Conservation (phyloP, 2,113 vertebrate species). For the Lepisosteus oculatus region DNA sequence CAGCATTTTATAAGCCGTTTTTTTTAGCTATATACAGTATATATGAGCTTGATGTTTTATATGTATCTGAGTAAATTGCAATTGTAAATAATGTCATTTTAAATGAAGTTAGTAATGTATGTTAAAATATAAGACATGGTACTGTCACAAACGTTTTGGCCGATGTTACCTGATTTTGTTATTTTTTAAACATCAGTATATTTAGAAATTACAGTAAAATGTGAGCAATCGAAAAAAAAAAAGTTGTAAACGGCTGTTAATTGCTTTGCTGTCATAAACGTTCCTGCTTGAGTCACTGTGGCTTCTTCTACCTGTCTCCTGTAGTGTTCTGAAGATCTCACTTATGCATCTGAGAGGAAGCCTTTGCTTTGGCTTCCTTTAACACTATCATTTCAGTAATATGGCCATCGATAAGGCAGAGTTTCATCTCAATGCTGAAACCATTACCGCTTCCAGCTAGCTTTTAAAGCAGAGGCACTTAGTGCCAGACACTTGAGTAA, state of each 20-base stretch:
- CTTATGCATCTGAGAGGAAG: neutral
- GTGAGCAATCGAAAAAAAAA: neutral
- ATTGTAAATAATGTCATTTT: constrained; percentile 26
- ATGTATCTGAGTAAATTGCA: constrained; percentile 20
- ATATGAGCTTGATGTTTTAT: constrained; percentile 26
- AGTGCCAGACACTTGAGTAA: neutral
- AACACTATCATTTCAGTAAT: constrained; percentile 13
- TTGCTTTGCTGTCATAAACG: constrained; percentile 12
- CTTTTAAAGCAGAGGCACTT: constrained; percentile 16
- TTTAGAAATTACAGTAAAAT: constrained; percentile 7
- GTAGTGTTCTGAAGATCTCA: neutral
- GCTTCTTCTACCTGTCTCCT: constrained; percentile 1
- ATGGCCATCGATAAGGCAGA: neutral
- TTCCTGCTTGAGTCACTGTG: neutral
- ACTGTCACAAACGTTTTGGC: constrained; percentile 13
- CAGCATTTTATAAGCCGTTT: neutral
- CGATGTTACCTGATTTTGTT: constrained; percentile 4
- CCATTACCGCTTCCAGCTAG: constrained; percentile 5
- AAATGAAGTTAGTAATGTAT: constrained; percentile 20
- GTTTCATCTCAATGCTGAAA: constrained; percentile 13
- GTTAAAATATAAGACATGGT: constrained; percentile 11
- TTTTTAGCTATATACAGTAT: constrained; percentile 20
- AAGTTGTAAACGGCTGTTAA: constrained; percentile 13
- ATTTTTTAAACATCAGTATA: constrained; percentile 12
- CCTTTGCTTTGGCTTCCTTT: neutral